Evolutionary conservation across 2,113 vertebrate genomes (phyloP), one percentile per base, ranked within the genome.

Genomic region (Cottus gobio): DNA sequence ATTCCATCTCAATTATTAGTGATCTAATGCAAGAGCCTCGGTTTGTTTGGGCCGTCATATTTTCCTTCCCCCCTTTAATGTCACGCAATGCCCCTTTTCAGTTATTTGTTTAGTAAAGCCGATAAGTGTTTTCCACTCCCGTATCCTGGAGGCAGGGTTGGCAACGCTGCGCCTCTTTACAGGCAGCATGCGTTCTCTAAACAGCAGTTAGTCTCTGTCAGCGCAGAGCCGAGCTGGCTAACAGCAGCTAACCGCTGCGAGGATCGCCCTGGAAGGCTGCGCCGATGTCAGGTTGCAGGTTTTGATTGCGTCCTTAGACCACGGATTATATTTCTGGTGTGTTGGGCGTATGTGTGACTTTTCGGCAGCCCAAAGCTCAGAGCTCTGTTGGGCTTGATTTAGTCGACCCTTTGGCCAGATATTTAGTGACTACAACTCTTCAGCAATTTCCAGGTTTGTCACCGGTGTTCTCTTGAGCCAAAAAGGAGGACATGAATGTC

Each of bases 201-300:
- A 88, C 86, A 88, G 68, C 82, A 77, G 71, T 87, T 65, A 81
- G 50, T 85, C 84, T 85, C 75, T 85, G 83, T 91, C 82, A 72
- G 73, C 46, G 16, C 62, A 26, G 67, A 36, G 62, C 82, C 2
- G 71, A 71, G 71, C 85, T 83, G 60, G 57, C 75, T 79, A 79
- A 84, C 67, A 82, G 80, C 78, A 79, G 68, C 71, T 81, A 77
- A 79, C 83, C 79, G 36, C 87, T 79, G 13, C 4, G 1, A 80
- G 77, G 9, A 71, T 84, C 72, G 58, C 73, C 74, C 46, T 52
- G 73, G 73, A 75, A 37, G 80, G 76, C 78, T 87, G 70, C 52
- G 22, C 79, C 79, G 69, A 80, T 80, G 77, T 85, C 73, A 80
- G 66, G 75, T 76, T 81, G 70, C 76, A 62, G 28, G 60, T 70